Conservation (phyloP, 2,113 vertebrate genomes). For the Rafetus swinhoei region DNA sequence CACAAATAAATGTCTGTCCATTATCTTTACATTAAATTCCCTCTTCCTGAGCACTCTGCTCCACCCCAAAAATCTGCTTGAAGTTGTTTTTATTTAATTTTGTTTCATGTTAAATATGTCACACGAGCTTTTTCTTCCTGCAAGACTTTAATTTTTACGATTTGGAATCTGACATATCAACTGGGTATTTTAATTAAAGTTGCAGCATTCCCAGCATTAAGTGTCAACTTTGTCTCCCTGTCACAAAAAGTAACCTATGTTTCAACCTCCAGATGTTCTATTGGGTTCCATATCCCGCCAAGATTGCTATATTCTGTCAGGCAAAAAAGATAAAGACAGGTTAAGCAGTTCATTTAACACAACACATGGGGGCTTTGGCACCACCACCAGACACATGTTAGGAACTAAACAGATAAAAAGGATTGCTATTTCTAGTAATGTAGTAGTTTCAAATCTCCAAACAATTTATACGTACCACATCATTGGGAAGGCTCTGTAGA, state of each 20-base stretch:
- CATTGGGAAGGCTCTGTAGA: constrained; percentile 94
- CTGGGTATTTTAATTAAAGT: neutral
- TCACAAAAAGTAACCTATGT: neutral
- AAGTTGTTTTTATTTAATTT: neutral
- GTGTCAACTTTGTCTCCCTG: neutral
- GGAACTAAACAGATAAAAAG: neutral
- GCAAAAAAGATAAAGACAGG: neutral
- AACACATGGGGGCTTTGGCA: accelerated
- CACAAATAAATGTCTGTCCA: neutral
- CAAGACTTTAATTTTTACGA: neutral
- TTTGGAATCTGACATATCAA: neutral
- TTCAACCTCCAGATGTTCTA: neutral
- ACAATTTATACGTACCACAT: constrained; percentile 85
- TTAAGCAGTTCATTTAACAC: neutral
- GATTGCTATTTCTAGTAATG: neutral
- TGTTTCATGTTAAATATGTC: neutral
- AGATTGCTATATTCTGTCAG: neutral
- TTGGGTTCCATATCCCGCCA: neutral
- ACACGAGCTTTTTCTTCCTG: neutral
- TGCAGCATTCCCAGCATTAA: neutral
- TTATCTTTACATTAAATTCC: neutral
- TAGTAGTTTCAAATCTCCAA: neutral
- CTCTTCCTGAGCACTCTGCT: neutral
- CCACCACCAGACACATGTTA: accelerated
- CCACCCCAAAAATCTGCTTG: neutral